Base-by-base conservation (phyloP, 2,113 vertebrate species). In the Uropsilus gracilis region DNA sequence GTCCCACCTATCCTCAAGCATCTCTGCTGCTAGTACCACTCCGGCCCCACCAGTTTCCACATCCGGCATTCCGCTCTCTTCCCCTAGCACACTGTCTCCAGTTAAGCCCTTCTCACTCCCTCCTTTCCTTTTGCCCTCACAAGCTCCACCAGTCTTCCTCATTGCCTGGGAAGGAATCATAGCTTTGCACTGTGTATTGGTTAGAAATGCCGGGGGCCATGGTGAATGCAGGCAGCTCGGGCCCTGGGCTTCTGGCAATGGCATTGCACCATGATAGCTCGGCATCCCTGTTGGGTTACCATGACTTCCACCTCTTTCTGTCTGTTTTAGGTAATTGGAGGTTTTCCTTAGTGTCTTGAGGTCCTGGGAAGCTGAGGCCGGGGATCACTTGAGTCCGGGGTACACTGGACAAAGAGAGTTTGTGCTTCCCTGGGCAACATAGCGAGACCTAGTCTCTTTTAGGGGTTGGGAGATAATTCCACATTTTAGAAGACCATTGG, bases 261-360 rank as follows among this genome's bases (percentile, higher is more conserved):
- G 57, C 26, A 48, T n/a, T 46, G 8, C 53, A 11, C 37, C 34
- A 34, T 2, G 63, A 42, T 8, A 44, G 14, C 53, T 66, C 71
- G 39, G 8, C 3, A 32, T 68, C 37, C n/a, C 7, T 9, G 4
- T 16, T 32, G 32, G 16, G 5, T 34, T 30, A n/a, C 30, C 46
- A 82, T 44, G 10, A 20, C 81, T 89, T 83, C 64, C 10, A 86
- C 37, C 12, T 55, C 34, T 68, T 18, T 39, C 39, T 28, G 11
- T 80, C 61, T 53, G 4, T 89, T 85, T 95, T 68, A 72, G 72
- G 8, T 14, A 17, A n/a, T 28, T 94, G 76, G 32, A 87, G 71
- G 68, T 73, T 84, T 77, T 61, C 63, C 69, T 72, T 32, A 73
- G 12, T 53, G 75, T 86, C 42, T 76, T 11, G 37, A n/a, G n/a